Base-by-base conservation (phyloP, 1,140 invertebrate genomes). In the Ooceraea biroi region DNA sequence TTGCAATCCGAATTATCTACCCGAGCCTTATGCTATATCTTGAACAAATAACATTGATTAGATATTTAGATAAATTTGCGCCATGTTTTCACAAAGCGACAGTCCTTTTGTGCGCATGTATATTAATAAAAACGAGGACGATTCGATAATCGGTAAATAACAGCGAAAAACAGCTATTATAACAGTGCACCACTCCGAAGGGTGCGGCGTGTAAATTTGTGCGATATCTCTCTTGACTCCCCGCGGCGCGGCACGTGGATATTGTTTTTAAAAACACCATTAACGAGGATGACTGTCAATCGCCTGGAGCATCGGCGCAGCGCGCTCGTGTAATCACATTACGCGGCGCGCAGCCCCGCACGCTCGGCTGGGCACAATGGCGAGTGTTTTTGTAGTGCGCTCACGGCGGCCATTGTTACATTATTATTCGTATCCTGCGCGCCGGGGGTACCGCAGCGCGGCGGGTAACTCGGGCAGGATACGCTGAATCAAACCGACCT, bases 191-290 rank as follows among this genome's bases (percentile, higher is more conserved):
- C 52, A 69, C 63, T 44, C 30, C 63, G 63, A 19, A 57, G 55
- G 76, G 41, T 71, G 30, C 7, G 19, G 52, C 17, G 86, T 83
- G 66, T 87, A 87, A 88, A 71, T 87, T 80, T 82, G 57, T 19
- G 65, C 85, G 55, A 58, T 52, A 88, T 83, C 73, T 78, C 86
- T 82, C 83, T 78, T 85, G 69, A 84, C 72, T 84, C 69, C 68
- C 83, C 68, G 66, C 50, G 44, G 46, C 55, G 68, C 87, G 91
- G 89, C 92, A 92, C 91, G 91, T 91, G 91, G 91, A 94, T 93
- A 94, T 94, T 94, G 92, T 94, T 94, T 94, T 93, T 94, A 92
- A 94, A 94, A 94, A 94, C 94, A 94, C 94, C 93, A 93, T 94
- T 94, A 94, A 92, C 91, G 89, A 89, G 92, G 92, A 94, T 94